Evolutionary conservation across 2,888 invertebrate genomes (phyloP).

Genomic region (Dicycla oo): DNA sequence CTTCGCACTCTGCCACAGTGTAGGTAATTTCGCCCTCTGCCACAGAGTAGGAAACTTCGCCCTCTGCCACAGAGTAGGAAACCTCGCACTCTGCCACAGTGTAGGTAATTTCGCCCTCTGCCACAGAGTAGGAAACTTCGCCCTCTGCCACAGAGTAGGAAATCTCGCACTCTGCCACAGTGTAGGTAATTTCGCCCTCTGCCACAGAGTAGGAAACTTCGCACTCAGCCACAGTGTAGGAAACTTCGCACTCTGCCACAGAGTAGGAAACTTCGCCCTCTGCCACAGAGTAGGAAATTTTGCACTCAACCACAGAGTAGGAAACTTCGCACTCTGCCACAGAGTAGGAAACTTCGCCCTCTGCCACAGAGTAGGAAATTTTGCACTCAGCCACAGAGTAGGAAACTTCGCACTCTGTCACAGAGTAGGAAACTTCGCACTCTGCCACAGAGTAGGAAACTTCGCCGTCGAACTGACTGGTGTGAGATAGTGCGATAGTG

Average conservation of each 20-base stretch:
- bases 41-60: constrained; percentile 45
- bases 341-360: constrained; percentile 44
- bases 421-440: constrained; percentile 33
- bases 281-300: no score
- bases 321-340: constrained; percentile 38
- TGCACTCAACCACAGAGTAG: constrained; percentile 23
- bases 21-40: constrained; percentile 3
- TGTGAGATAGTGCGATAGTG: constrained; percentile 32
- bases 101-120: constrained; percentile 40
- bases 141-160: constrained; percentile 26
- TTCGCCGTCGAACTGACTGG: constrained; percentile 28
- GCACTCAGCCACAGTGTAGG: no score
- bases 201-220: constrained; percentile 45
- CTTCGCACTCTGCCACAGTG: no score
- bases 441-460: constrained; percentile 40
- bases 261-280: constrained; percentile 43
- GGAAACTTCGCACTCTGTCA: constrained; percentile 38
- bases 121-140: no score
- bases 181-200: constrained; percentile 1
- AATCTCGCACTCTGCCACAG: no score
- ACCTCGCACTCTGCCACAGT: constrained; percentile 22
- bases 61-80: no score
- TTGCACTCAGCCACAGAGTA: constrained; percentile 21
- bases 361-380: no score
- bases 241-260: constrained; percentile 17